Percentiles rank a stretch among this genome's conserved stretches.
Conservation (phyloP, 2,113 vertebrate genomes). For the Amazona guildingii region DNA sequence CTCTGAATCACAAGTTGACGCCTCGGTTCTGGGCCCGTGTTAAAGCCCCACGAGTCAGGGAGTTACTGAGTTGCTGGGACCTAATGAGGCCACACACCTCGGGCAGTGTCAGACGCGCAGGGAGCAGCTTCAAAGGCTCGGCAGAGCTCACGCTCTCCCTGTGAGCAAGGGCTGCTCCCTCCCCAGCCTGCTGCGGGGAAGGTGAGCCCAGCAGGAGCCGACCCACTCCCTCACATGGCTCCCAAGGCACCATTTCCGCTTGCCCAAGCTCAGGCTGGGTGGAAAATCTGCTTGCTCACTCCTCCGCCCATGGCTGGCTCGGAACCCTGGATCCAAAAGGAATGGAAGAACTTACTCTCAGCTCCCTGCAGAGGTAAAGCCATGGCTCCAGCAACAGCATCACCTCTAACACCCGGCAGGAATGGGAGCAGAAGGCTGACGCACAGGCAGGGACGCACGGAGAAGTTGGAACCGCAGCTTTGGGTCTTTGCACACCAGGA, state of each 20-base stretch:
- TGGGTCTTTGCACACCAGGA: not conserved
- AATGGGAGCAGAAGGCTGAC: not conserved
- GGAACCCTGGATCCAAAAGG: not conserved
- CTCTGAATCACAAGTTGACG: slow-evolving; percentile 1
- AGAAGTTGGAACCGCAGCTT: not conserved
- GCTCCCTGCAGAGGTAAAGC: not conserved
- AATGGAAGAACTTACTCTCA: not conserved
- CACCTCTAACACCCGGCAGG: not conserved
- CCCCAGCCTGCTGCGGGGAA: not conserved
- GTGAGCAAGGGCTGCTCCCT: slow-evolving; percentile 51
- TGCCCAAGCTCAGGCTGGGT: slow-evolving; percentile 52
- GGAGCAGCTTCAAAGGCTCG: slow-evolving; percentile 36
- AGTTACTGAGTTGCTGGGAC: slow-evolving; percentile 2
- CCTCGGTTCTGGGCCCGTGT: not conserved
- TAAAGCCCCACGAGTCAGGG: not conserved
- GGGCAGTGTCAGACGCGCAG: not conserved
- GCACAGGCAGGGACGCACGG: fast-evolving
- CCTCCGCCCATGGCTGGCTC: not conserved
- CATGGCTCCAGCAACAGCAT: not conserved
- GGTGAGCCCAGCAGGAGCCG: not conserved
- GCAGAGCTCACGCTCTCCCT: not conserved
- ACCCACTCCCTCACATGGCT: not conserved
- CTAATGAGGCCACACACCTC: not conserved
- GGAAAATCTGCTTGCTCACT: slow-evolving; percentile 30
- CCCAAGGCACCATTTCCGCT: slow-evolving; percentile 25